Evolutionary conservation across 1,140 invertebrate genomes (phyloP).

Genomic region (Chionoecetes opilio): DNA sequence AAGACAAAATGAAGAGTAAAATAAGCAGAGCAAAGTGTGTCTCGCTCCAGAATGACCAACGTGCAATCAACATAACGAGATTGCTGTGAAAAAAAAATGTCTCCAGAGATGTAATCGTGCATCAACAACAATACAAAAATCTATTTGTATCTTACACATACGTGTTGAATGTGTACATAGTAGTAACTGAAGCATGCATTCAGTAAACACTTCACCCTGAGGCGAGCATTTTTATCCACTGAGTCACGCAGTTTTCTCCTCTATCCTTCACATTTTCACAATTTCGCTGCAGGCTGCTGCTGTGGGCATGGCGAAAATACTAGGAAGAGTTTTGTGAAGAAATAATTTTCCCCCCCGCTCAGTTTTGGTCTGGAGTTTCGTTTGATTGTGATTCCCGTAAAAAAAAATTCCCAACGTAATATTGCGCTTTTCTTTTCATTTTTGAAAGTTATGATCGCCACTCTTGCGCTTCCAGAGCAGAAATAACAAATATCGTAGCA

Average conservation of each 20-base stretch:
- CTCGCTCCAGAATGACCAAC: too few species aligned
- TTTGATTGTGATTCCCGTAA: not conserved
- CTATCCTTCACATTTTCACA: not conserved
- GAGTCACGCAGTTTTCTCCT: not conserved
- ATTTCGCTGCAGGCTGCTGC: not conserved
- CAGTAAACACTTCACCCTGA: too few species aligned
- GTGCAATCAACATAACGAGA: too few species aligned
- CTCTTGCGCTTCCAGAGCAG: too few species aligned
- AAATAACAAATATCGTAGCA: too few species aligned
- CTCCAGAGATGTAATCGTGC: too few species aligned
- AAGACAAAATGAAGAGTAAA: too few species aligned
- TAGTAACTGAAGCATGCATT: too few species aligned
- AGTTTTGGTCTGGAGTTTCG: not conserved
- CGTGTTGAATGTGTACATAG: too few species aligned
- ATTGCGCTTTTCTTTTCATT: not conserved
- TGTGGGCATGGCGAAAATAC: not conserved
- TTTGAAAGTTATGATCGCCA: not conserved
- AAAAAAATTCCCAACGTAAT: not conserved
- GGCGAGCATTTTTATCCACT: not conserved
- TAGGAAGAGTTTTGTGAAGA: not conserved
- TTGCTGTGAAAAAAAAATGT: too few species aligned
- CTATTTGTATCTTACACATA: too few species aligned
- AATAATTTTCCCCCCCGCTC: not conserved
- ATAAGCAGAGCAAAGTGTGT: too few species aligned
- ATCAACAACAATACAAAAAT: slow-evolving; percentile 82